Base-by-base conservation (phyloP, 2,797 vertebrate genomes). In the Acrossocheilus fasciatus region DNA sequence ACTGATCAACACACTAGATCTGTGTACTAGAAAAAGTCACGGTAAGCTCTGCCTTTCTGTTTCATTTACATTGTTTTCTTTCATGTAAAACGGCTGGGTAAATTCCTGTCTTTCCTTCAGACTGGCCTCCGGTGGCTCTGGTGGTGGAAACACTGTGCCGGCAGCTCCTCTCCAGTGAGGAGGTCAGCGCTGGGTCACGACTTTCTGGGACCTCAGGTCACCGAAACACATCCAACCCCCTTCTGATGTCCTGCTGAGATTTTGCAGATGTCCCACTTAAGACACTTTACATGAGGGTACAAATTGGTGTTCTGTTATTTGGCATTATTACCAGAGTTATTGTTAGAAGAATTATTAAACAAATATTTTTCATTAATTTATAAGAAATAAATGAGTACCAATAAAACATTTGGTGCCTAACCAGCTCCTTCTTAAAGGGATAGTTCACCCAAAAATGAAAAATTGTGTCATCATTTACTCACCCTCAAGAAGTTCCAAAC, bases 1-100 rank as follows among this genome's bases (percentile, higher is more conserved):
- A 5, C 91, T 96, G 72, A 89, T 93, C 90, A 93, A 95, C 52
- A 91, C 93, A 12, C 83, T 95, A 70, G 93, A 95, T 12, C 79
- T 92, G 15, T 93, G 92, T 88, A 88, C 91, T 47, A 89, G 86
- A 72, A 88, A 75, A 69, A 91, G 85, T 83, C 92, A 92, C 20
- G 93, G 95, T 95, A 87, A n/a, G 88, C 2, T 54, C 10, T 39
- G 12, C 9, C 23, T 11, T 7, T 26, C 10, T 17, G 7, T 79
- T 59, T 30, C 15, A 20, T 15, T 57, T 4, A 1, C 47, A 34
- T 39, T 41, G 12, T 50, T 20, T 74, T 23, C 23, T 26, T 68
- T 45, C 7, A 14, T 45, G 12, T 6, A 3, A 82, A 34, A 34
- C 45, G 20, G 4, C 52, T 74, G 47, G 47, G 34, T 66, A 23